A percentile compares a stretch with the other conserved stretches of the same genome.
phyloP scores from a whole-genome alignment of 30 jellyfish, hydroid and myxozoan genomes.

The Turritopsis rubra region DNA sequence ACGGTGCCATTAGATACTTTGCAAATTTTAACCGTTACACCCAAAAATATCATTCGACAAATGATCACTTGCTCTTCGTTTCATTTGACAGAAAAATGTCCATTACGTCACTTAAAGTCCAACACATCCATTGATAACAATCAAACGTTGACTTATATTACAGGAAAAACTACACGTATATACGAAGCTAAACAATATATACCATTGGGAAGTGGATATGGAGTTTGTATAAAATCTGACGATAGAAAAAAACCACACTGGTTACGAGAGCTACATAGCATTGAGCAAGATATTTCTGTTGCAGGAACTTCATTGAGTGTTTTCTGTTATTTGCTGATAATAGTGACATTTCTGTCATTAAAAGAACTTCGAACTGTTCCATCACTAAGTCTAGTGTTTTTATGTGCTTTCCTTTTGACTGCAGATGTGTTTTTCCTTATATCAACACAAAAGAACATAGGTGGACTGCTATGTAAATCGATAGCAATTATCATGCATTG shows the following conservation, averaged over 20 bases:
- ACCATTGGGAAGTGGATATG: not conserved
- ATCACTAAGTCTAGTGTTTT: not conserved
- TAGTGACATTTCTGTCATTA: not conserved
- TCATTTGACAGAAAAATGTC: not conserved
- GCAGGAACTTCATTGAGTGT: slow-evolving; percentile 16
- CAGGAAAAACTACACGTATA: not conserved
- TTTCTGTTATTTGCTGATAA: not conserved
- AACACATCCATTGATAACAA: not conserved
- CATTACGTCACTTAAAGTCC: not conserved
- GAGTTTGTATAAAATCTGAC: not conserved
- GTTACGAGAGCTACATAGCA: not conserved
- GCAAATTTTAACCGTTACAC: not conserved
- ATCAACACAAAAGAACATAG: not conserved
- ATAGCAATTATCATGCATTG: slow-evolving; percentile 9
- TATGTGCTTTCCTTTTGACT: slow-evolving; percentile 2
- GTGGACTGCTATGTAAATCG: not conserved
- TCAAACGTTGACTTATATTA: not conserved
- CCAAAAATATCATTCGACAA: not conserved
- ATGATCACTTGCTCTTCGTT: not conserved
- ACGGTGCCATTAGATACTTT: not conserved
- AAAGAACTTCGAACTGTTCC: slow-evolving; percentile 21
- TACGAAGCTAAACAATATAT: not conserved
- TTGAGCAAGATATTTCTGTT: not conserved
- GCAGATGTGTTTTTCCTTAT: not conserved
- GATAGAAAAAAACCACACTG: not conserved